phyloP scores from a whole-genome alignment of 2,888 invertebrate species.

The Caenorhabditis sp. region DNA sequence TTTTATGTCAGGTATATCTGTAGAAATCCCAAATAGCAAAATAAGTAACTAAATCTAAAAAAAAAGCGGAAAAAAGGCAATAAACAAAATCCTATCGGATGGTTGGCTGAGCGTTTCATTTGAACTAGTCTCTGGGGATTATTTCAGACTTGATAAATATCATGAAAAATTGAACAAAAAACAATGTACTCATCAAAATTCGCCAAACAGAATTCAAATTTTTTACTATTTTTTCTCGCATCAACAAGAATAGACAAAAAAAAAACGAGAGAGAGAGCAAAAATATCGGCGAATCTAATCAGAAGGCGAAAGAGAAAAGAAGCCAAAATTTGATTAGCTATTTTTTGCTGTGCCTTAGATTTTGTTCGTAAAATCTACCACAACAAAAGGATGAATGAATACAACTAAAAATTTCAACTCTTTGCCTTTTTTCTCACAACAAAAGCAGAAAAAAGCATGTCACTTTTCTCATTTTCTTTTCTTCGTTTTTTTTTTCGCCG shows the following conservation, averaged over 20 bases:
- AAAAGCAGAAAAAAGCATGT: not conserved
- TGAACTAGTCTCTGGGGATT: not conserved
- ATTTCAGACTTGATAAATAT: not conserved
- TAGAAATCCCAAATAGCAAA: too few species aligned
- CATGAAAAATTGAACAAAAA: not conserved
- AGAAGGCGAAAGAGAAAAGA: not conserved
- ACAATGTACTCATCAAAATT: too few species aligned
- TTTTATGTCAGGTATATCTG: too few species aligned
- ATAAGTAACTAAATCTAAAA: not conserved
- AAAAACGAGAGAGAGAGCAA: not conserved
- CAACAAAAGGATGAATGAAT: not conserved
- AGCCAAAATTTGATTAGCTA: not conserved
- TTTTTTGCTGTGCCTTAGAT: not conserved
- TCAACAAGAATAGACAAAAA: too few species aligned
- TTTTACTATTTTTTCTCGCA: too few species aligned
- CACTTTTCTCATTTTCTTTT: too few species aligned
- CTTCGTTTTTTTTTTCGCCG: too few species aligned
- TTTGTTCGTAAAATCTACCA: not conserved
- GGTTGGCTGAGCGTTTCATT: constrained; percentile 5
- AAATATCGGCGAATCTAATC: not conserved
- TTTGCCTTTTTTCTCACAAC: not conserved
- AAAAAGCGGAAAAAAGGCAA: not conserved
- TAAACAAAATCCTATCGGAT: not conserved
- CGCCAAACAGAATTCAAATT: too few species aligned
- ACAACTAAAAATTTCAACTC: not conserved